These are phyloP conservation scores for Aporrectodea caliginosa DNA, from an alignment of 1,140 invertebrate species.

Conservation along the genomic window DNA sequence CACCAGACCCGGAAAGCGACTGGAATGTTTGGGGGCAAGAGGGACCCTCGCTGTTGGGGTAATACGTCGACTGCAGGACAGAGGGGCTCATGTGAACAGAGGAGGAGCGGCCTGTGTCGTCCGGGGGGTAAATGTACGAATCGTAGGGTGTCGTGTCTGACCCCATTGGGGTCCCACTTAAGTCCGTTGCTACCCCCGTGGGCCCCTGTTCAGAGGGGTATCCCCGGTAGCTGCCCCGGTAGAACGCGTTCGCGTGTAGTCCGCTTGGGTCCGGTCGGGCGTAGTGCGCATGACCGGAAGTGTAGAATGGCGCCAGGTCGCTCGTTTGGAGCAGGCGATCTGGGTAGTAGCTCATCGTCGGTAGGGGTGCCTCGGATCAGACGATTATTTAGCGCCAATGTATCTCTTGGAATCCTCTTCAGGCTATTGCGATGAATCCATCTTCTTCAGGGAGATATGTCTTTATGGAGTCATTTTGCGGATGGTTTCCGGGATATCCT, in stretches of 20 bases:
- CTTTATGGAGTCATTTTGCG: too few species aligned
- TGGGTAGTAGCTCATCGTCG: background rate
- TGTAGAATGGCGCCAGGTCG: background rate
- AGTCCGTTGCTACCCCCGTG: background rate
- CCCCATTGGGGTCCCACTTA: background rate
- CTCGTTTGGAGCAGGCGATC: background rate
- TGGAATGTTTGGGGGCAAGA: background rate
- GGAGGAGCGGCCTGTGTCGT: background rate
- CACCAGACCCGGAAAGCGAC: background rate
- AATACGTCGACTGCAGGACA: background rate
- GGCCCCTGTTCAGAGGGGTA: background rate
- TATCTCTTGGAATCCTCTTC: too few species aligned
- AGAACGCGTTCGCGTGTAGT: background rate
- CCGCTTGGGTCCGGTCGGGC: background rate
- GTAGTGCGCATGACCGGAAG: background rate
- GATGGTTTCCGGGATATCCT: too few species aligned
- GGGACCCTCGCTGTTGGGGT: background rate
- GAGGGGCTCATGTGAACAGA: background rate
- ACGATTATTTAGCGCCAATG: too few species aligned
- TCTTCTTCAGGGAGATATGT: too few species aligned
- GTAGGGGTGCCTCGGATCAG: too few species aligned
- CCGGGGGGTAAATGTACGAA: background rate
- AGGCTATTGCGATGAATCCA: too few species aligned
- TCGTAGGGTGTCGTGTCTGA: background rate
- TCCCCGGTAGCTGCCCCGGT: background rate